Conservation (phyloP, 2,113 vertebrate genomes). For the Aspiorhynchus laticeps region DNA sequence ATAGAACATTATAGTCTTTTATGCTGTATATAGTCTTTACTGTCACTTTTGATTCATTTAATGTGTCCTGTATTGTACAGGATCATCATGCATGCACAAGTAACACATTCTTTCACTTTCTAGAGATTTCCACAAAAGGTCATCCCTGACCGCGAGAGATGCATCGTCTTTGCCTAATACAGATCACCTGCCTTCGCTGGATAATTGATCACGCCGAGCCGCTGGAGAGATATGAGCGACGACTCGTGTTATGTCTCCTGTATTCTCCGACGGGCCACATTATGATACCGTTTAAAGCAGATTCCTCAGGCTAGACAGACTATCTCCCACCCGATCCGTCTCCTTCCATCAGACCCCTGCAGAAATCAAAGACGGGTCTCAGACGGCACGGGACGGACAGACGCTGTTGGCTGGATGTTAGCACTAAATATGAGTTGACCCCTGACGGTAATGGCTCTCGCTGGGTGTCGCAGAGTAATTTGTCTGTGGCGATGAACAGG, state of each 20-base stretch:
- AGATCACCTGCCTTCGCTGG: conserved; percentile 73
- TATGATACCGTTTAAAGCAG: conserved; percentile 52
- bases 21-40: neutral
- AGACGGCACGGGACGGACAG: neutral
- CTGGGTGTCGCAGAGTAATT: conserved; percentile 48
- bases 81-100: neutral
- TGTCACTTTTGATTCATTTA: neutral
- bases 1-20: neutral
- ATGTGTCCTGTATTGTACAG: neutral
- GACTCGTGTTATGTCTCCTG: conserved; percentile 63
- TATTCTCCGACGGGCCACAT: conserved; percentile 41
- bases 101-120: neutral
- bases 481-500: conserved; percentile 30
- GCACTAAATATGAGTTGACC: conserved; percentile 46
- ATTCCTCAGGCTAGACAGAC: conserved; percentile 39
- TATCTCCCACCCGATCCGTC: conserved; percentile 45
- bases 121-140: conserved; percentile 75
- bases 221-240: conserved; percentile 63
- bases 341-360: conserved; percentile 55
- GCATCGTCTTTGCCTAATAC: conserved; percentile 74
- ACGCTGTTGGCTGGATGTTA: conserved; percentile 6
- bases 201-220: conserved; percentile 61
- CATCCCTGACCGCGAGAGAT: conserved; percentile 66
- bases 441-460: conserved; percentile 38
- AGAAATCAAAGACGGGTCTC: conserved; percentile 49